A percentile compares a stretch with the other conserved stretches of the same genome.
These are phyloP conservation scores for Ericerus pela DNA, from an alignment of 1,140 invertebrate genomes.

Conservation along the genomic window DNA sequence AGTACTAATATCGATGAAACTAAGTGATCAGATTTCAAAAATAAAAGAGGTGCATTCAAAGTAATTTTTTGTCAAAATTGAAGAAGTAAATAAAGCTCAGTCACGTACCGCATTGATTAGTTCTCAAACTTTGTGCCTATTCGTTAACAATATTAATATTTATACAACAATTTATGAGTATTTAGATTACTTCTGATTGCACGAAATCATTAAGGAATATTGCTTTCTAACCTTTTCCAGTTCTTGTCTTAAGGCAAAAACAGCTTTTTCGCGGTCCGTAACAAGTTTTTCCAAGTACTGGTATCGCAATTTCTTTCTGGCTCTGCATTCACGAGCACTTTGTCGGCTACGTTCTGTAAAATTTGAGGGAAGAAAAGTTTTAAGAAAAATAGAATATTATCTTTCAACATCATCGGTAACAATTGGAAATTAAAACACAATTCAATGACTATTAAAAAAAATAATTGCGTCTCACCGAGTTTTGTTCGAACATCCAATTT, in stretches of 20 bases:
- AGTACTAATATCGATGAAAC: neutral
- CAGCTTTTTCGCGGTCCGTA: slow-evolving; percentile 82
- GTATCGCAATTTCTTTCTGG: slow-evolving; percentile 89
- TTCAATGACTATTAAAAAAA: slow-evolving; percentile 3
- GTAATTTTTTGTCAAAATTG: neutral
- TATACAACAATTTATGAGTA: neutral
- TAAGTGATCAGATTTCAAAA: neutral
- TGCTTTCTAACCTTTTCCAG: slow-evolving; percentile 57
- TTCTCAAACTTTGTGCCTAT: neutral
- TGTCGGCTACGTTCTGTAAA: slow-evolving; percentile 80
- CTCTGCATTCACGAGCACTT: slow-evolving; percentile 90
- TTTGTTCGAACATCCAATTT: slow-evolving; percentile 90
- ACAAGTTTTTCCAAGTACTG: slow-evolving; percentile 95
- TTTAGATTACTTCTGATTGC: neutral
- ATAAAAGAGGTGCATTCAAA: neutral
- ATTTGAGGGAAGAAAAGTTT: slow-evolving; percentile 15
- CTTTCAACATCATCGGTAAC: neutral
- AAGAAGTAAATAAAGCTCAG: neutral
- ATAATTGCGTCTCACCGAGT: slow-evolving; percentile 43
- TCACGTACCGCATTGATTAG: neutral
- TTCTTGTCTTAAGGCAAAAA: slow-evolving; percentile 73
- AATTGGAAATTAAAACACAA: neutral
- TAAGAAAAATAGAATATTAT: neutral
- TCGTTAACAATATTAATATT: neutral
- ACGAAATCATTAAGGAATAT: neutral